Conservation (phyloP, 2,113 vertebrate genomes). For the Paradisaea rubra region DNA sequence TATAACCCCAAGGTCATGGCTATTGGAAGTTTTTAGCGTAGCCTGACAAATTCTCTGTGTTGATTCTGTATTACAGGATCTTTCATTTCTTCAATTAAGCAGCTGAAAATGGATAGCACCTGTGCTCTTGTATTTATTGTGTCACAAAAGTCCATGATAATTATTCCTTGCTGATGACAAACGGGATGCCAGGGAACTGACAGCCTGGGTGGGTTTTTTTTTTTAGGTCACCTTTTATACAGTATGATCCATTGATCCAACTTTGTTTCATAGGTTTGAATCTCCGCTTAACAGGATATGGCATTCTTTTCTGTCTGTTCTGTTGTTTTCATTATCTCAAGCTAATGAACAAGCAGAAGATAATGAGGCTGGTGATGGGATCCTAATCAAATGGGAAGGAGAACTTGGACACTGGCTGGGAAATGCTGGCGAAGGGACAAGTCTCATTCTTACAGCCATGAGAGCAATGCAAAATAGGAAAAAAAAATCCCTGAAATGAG, state of each 20-base stretch:
- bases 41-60: conserved; percentile 48
- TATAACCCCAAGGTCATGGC: conserved; percentile 36
- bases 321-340: neutral
- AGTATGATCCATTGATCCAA: neutral
- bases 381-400: neutral
- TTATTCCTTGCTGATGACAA: conserved; percentile 57
- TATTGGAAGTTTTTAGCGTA: conserved; percentile 37
- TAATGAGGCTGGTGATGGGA: neutral
- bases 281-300: neutral
- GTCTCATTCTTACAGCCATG: neutral
- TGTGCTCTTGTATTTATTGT: conserved; percentile 51
- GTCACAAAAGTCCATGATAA: conserved; percentile 53
- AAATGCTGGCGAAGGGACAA: neutral
- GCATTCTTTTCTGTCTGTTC: neutral
- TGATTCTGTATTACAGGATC: conserved; percentile 33
- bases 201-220: neutral
- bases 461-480: neutral
- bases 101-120: conserved; percentile 63
- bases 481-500: neutral
- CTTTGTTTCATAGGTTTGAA: neutral
- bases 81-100: conserved; percentile 70
- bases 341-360: neutral
- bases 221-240: neutral
- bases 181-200: neutral
- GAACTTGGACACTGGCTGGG: neutral